Conservation (phyloP, 2,113 vertebrate species). For the Nibea albiflora region DNA sequence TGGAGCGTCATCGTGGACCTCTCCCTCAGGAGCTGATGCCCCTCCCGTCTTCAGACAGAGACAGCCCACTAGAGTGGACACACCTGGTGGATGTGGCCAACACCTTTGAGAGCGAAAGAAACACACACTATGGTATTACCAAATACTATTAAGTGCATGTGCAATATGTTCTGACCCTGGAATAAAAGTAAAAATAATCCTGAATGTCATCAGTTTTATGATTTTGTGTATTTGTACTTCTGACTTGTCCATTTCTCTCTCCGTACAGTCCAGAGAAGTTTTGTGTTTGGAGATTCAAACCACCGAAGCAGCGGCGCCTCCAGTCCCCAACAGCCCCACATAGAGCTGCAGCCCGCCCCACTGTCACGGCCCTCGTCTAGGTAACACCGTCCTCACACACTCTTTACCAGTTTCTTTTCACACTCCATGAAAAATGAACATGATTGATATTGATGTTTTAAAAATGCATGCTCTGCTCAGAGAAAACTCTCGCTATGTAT, state of each 20-base stretch:
- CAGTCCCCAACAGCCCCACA: conserved; percentile 87
- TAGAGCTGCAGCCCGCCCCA: conserved; percentile 88
- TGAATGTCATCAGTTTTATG: background rate
- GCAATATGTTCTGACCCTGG: background rate
- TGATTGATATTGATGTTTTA: too few species aligned
- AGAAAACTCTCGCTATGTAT: too few species aligned
- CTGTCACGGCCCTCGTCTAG: conserved; percentile 90
- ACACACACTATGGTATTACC: conserved; percentile 73
- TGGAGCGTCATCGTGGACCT: conserved; percentile 91
- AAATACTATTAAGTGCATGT: background rate
- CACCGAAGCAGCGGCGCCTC: conserved; percentile 90
- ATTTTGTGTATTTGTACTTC: background rate
- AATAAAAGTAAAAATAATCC: background rate
- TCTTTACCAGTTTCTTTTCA: background rate
- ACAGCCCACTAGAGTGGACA: conserved; percentile 92
- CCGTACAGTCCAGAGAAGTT: conserved; percentile 92
- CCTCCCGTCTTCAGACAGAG: conserved; percentile 89
- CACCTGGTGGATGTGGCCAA: conserved; percentile 97
- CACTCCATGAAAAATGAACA: too few species aligned
- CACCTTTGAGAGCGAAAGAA: conserved; percentile 92
- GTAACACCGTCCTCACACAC: conserved; percentile 71
- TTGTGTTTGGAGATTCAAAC: conserved; percentile 93
- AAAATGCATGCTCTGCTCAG: too few species aligned
- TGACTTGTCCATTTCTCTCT: background rate
- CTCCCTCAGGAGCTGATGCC: conserved; percentile 96